Conservation (phyloP, 2,113 vertebrate genomes). For the Athene noctua region DNA sequence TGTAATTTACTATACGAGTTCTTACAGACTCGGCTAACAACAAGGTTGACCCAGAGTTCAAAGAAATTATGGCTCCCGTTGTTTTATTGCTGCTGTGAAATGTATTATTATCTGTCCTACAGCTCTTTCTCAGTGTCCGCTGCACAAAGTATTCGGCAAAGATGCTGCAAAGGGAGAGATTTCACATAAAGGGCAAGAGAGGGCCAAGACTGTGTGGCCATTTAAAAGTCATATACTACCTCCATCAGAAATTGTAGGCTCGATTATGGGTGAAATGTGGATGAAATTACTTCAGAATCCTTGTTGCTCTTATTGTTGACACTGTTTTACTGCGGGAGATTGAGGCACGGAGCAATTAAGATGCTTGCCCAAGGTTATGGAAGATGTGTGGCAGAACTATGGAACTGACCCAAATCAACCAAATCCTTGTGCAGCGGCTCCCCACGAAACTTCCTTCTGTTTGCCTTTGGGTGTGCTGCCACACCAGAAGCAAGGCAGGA, state of each 20-base stretch:
- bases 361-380: not conserved
- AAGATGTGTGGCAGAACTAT: not conserved
- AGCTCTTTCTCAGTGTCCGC: not conserved
- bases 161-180: conserved; percentile 2
- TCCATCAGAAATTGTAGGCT: not conserved
- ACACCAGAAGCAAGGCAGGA: not conserved
- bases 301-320: not conserved
- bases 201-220: not conserved
- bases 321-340: not conserved
- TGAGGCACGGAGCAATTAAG: not conserved
- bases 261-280: not conserved
- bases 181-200: not conserved
- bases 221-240: not conserved
- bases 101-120: not conserved
- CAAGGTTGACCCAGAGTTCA: conserved; percentile 52
- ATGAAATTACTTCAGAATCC: not conserved
- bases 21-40: conserved; percentile 50
- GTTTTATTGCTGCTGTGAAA: conserved; percentile 30
- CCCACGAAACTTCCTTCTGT: not conserved
- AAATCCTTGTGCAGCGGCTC: not conserved
- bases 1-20: conserved; percentile 21
- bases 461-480: not conserved
- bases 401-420: not conserved
- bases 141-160: not conserved
- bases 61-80: conserved; percentile 42